phyloP scores from a whole-genome alignment of 2,113 vertebrate species.

The Corythornis madagascariensis region DNA sequence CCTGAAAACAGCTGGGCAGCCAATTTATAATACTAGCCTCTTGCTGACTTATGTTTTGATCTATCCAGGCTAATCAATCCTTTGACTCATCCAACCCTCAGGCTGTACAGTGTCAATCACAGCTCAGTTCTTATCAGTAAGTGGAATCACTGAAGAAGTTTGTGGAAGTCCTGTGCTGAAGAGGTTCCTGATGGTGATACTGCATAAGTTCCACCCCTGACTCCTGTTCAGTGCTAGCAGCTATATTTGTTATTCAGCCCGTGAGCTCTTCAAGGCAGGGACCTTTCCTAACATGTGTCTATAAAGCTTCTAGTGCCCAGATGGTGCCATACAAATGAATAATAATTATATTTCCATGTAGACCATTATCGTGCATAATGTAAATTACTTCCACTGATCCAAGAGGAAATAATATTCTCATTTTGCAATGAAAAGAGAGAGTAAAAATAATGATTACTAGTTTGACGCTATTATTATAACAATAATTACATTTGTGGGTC shows the following conservation, averaged over 20 bases:
- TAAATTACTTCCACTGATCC: constrained; percentile 65
- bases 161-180: background rate
- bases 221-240: background rate
- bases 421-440: constrained; percentile 57
- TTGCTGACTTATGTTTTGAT: background rate
- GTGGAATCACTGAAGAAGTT: background rate
- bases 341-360: constrained; percentile 60
- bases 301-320: constrained; percentile 37
- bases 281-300: constrained; percentile 21
- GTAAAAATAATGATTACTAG: constrained; percentile 69
- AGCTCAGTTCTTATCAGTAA: background rate
- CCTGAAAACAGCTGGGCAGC: background rate
- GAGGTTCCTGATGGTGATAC: background rate
- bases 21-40: background rate
- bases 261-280: constrained; percentile 3
- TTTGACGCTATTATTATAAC: constrained; percentile 43
- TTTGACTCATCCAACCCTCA: background rate
- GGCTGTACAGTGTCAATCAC: background rate
- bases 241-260: background rate
- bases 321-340: constrained; percentile 54
- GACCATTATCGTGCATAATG: constrained; percentile 42
- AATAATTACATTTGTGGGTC: constrained; percentile 58
- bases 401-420: constrained; percentile 67
- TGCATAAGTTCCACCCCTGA: background rate
- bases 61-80: background rate